Evolutionary conservation across 2,113 vertebrate species (phyloP).

Genomic region (Lanius ludovicianus): DNA sequence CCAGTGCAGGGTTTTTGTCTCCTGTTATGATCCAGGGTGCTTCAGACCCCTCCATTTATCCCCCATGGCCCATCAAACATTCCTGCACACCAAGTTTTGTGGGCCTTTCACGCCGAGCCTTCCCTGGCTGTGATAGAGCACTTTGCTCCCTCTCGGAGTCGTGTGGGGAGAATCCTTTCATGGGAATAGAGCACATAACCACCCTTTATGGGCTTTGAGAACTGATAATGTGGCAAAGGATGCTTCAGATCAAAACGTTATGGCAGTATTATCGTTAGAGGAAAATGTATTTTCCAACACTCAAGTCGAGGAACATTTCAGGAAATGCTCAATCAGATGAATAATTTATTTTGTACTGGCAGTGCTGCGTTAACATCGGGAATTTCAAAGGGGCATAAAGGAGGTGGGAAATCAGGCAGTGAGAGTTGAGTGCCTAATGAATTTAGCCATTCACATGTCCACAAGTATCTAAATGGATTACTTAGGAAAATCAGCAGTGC

Average conservation of each 20-base stretch:
- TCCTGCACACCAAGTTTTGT: neutral
- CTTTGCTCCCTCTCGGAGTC: neutral
- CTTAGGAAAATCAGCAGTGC: neutral
- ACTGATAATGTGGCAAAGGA: neutral
- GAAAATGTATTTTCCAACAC: neutral
- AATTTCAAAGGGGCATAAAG: neutral
- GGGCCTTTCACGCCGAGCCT: neutral
- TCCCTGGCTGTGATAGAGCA: neutral
- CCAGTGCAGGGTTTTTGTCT: neutral
- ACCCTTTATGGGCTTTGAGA: neutral
- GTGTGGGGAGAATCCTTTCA: neutral
- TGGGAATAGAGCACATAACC: neutral
- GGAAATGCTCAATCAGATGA: neutral
- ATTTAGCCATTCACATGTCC: constrained; percentile 4
- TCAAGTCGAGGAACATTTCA: neutral
- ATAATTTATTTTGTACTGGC: constrained; percentile 16
- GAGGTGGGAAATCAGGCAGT: neutral
- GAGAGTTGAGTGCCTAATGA: neutral
- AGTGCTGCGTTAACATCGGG: neutral
- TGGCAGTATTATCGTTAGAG: neutral
- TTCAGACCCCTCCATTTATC: neutral
- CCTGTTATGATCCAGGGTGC: neutral
- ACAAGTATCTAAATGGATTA: neutral
- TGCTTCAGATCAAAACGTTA: neutral
- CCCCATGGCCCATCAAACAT: neutral